phyloP scores from a whole-genome alignment of 2,888 invertebrate genomes.

The Pristionchus fissidentatus region DNA sequence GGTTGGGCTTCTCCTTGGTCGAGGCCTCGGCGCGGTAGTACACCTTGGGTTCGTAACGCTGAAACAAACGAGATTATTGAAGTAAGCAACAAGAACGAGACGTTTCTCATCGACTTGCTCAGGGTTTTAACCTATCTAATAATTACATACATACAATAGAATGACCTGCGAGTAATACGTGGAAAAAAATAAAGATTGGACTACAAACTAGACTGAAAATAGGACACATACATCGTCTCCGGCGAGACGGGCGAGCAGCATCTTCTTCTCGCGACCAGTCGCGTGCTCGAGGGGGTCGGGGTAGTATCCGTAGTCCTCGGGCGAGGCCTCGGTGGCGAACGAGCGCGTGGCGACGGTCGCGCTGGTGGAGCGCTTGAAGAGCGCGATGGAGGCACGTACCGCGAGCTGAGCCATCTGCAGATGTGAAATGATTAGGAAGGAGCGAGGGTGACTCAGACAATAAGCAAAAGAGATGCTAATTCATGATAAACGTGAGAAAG shows the following conservation, averaged over 20 bases:
- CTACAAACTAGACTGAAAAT: background rate
- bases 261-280: slow-evolving; percentile 91
- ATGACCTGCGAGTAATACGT: background rate
- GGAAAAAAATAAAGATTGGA: background rate
- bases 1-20: slow-evolving; percentile 88
- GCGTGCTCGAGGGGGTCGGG: slow-evolving; percentile 92
- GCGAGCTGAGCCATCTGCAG: slow-evolving; percentile 65
- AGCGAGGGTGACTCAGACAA: background rate
- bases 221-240: slow-evolving; percentile 84
- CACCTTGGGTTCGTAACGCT: slow-evolving; percentile 75
- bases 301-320: slow-evolving; percentile 74
- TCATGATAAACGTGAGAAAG: background rate
- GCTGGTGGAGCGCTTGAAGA: slow-evolving; percentile 57
- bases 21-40: slow-evolving; percentile 78
- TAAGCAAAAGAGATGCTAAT: background rate
- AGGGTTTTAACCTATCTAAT: no score
- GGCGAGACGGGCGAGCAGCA: slow-evolving; percentile 87
- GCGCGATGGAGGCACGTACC: slow-evolving; percentile 59
- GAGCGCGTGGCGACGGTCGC: slow-evolving; percentile 35
- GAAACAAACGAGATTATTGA: slow-evolving; percentile 48
- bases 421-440: background rate
- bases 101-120: background rate
- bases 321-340: slow-evolving; percentile 72
- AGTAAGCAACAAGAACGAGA: background rate
- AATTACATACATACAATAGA: background rate